phyloP scores from a whole-genome alignment of 2,888 invertebrate genomes.

The Disparrhopalites patrizii region DNA sequence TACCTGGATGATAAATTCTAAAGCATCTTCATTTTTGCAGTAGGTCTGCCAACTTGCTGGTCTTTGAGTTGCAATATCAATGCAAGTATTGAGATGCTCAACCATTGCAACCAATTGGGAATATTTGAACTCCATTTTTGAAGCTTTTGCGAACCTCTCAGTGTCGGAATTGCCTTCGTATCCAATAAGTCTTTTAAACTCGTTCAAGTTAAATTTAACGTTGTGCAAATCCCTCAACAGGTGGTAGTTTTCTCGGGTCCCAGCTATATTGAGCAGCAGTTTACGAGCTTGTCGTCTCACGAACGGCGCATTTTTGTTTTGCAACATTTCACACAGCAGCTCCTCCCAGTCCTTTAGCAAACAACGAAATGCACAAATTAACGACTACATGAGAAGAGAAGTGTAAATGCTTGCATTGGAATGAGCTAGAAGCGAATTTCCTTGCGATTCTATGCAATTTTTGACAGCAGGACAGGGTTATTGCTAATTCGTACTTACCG shows the following conservation, averaged over 20 bases:
- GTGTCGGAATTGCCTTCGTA: conserved; percentile 30
- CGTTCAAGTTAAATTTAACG: conserved; percentile 75
- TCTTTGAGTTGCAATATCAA: conserved; percentile 84
- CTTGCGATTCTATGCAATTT: conserved; percentile 46
- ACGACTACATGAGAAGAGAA: conserved; percentile 56
- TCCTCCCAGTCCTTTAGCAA: conserved; percentile 61
- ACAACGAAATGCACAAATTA: not conserved
- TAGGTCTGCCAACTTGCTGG: conserved; percentile 95
- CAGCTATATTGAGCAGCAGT: conserved; percentile 84
- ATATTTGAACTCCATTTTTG: conserved; percentile 47
- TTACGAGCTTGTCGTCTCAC: conserved; percentile 81
- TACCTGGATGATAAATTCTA: conserved; percentile 73
- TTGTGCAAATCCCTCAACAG: conserved; percentile 90
- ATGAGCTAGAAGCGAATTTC: conserved; percentile 70
- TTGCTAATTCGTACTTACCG: conserved; percentile 30
- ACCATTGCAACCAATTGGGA: conserved; percentile 76
- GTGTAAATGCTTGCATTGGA: conserved; percentile 92
- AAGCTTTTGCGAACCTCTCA: conserved; percentile 34
- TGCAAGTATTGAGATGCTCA: conserved; percentile 89
- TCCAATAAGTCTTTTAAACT: conserved; percentile 46
- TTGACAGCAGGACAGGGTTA: too few relatives aligned
- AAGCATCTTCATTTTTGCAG: conserved; percentile 71
- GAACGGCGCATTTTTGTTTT: conserved; percentile 86
- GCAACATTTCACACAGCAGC: conserved; percentile 88
- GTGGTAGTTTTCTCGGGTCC: conserved; percentile 92